Evolutionary conservation across 2,797 vertebrate genomes (phyloP).

Genomic region (Thaleichthys pacificus): DNA sequence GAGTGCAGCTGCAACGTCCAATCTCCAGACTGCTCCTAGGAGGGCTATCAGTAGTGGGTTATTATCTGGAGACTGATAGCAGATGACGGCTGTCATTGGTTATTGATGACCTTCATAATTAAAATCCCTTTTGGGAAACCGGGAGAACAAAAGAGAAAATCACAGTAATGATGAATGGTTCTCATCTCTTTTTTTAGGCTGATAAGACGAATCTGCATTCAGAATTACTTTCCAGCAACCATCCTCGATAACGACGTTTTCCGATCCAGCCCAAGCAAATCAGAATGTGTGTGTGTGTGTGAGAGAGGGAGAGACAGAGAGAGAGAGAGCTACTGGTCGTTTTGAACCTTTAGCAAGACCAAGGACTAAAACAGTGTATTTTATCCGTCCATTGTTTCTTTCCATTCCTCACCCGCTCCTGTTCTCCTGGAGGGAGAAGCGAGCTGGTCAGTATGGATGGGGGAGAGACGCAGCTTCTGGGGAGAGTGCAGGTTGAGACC

Average conservation of each 20-base stretch:
- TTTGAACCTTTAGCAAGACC: no score
- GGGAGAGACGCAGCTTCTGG: not conserved
- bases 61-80: conserved; percentile 75
- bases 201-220: conserved; percentile 22
- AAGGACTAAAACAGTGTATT: no score
- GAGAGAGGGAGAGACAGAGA: not conserved
- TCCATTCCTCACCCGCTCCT: no score
- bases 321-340: not conserved
- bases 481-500: no score
- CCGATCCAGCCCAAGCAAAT: not conserved
- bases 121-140: conserved; percentile 69
- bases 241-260: not conserved
- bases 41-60: conserved; percentile 56
- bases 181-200: conserved; percentile 65
- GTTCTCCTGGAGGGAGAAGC: not conserved
- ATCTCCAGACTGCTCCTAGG: conserved; percentile 43
- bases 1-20: conserved; percentile 25
- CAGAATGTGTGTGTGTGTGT: no score
- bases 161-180: conserved; percentile 73
- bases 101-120: conserved; percentile 83
- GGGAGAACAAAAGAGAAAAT: conserved; percentile 68
- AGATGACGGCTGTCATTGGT: conserved; percentile 76
- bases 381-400: no score
- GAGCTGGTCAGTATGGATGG: not conserved
- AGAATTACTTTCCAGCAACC: not conserved